phyloP scores from a whole-genome alignment of 2,888 invertebrate genomes.

The Xestia sexstrigata region DNA sequence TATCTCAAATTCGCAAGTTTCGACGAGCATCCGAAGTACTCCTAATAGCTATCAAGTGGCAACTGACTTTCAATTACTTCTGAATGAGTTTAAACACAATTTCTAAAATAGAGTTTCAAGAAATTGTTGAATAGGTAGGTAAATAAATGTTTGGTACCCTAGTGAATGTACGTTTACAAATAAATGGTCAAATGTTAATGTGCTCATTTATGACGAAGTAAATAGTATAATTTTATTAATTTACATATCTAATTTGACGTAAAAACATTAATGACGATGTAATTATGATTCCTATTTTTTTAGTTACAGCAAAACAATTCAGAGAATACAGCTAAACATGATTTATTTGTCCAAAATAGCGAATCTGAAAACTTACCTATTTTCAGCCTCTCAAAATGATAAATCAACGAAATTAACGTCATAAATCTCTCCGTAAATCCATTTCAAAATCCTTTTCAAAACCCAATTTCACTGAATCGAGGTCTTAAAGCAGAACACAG shows the following conservation, averaged over 20 bases:
- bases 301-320: neutral
- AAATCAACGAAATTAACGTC: conserved; percentile 4
- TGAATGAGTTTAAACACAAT: conserved; percentile 78
- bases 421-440: conserved; percentile 13
- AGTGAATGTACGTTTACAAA: neutral
- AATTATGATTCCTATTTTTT: neutral
- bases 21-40: conserved; percentile 64
- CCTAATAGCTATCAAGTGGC: conserved; percentile 78
- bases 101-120: conserved; percentile 51
- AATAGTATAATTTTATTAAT: neutral
- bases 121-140: neutral
- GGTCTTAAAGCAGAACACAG: conserved; percentile 34
- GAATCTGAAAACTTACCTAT: neutral
- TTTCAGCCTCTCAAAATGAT: neutral
- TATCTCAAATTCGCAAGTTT: conserved; percentile 59
- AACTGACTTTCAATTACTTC: conserved; percentile 78
- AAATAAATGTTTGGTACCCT: neutral
- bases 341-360: neutral
- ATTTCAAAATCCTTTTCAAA: conserved; percentile 25
- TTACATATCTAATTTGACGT: neutral
- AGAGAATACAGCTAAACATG: neutral
- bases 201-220: no score
- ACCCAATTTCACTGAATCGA: conserved; percentile 2
- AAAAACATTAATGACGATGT: neutral
- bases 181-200: neutral